A percentile compares a stretch with the other conserved stretches of the same genome.
These are phyloP conservation scores for Sylvilagus floridanus DNA, from an alignment of 2,797 vertebrate species.

Conservation along the genomic window DNA sequence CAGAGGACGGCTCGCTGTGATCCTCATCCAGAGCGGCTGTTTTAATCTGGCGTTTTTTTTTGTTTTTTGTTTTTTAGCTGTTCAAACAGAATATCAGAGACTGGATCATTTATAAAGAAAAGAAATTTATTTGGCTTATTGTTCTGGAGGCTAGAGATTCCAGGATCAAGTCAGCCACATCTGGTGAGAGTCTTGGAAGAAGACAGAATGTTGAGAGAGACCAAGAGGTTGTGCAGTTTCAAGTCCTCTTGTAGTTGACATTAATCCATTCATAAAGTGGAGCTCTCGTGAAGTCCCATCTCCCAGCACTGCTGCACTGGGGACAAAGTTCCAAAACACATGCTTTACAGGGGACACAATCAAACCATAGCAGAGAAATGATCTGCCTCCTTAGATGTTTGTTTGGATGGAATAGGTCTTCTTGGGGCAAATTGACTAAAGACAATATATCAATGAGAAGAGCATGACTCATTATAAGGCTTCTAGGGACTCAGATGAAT, in stretches of 20 bases:
- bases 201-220: not conserved
- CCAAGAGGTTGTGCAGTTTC: not conserved
- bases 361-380: not conserved
- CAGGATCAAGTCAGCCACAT: not conserved
- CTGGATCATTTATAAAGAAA: not conserved
- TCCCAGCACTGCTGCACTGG: not conserved
- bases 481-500: not conserved
- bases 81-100: not conserved
- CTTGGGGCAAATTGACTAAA: not conserved
- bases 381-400: not conserved
- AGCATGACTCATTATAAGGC: too few species aligned
- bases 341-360: not conserved
- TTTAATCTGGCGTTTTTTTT: not conserved
- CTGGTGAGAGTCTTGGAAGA: too few species aligned
- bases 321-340: not conserved
- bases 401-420: not conserved
- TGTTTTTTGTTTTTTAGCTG: not conserved
- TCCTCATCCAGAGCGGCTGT: not conserved
- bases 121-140: not conserved
- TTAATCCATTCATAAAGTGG: not conserved
- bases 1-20: not conserved
- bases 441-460: not conserved
- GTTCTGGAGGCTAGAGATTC: not conserved
- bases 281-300: not conserved
- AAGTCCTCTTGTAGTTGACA: not conserved